These are phyloP conservation scores for Aleadryas rufinucha DNA, from an alignment of 2,113 vertebrate species.

Conservation along the genomic window DNA sequence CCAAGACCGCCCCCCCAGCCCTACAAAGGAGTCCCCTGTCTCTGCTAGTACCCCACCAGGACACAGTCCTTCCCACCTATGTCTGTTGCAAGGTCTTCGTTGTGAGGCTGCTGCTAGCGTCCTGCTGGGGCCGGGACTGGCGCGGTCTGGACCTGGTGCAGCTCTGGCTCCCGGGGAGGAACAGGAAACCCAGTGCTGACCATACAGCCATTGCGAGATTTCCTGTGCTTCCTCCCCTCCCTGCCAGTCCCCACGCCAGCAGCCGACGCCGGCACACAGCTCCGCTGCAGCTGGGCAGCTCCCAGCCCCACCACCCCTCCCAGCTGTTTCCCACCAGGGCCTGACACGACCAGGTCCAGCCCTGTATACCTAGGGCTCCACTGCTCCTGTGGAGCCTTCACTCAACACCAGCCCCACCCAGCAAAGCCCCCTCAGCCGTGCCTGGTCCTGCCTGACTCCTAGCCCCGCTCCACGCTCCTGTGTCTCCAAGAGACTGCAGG, in stretches of 20 bases:
- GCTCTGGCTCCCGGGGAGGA: background rate
- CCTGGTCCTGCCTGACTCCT: background rate
- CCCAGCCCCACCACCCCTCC: background rate
- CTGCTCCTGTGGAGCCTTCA: background rate
- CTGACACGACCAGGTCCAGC: background rate
- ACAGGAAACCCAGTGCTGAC: slow-evolving; percentile 39
- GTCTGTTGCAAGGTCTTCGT: background rate
- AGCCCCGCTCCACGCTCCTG: background rate
- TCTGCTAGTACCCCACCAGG: background rate
- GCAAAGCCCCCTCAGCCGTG: background rate
- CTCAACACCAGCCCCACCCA: background rate
- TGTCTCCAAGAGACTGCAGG: background rate
- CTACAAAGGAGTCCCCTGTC: background rate
- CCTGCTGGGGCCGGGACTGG: background rate
- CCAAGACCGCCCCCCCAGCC: background rate
- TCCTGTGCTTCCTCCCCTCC: slow-evolving; percentile 35
- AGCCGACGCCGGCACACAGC: rapidly evolving
- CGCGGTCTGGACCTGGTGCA: background rate
- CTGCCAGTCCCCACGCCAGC: background rate
- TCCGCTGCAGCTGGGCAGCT: background rate
- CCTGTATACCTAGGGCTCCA: background rate
- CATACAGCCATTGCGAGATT: slow-evolving; percentile 63
- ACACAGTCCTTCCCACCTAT: background rate
- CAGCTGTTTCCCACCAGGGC: background rate
- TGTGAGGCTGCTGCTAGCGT: background rate